Percentiles rank a stretch among this genome's conserved stretches.
Evolutionary conservation across 2,888 invertebrate genomes (phyloP).

Genomic region (Agapetus fuscipes): DNA sequence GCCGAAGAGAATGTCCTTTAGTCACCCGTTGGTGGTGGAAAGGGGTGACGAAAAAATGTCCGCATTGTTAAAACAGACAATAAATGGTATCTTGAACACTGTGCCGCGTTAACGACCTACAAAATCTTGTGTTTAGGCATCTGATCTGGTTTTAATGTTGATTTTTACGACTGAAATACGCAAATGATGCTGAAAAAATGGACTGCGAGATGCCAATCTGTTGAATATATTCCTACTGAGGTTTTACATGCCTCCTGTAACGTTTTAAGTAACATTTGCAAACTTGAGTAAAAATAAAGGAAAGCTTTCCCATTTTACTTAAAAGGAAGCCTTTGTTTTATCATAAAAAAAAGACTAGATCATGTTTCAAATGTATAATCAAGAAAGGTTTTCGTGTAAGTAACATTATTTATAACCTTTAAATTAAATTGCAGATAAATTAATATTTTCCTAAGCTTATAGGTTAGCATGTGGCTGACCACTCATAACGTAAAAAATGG

Average conservation of each 20-base stretch:
- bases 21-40: slow-evolving; percentile 9
- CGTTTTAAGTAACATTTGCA: too few species aligned
- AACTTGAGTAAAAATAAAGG: too few species aligned
- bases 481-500: too few species aligned
- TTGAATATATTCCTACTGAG: too few species aligned
- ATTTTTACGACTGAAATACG: neutral
- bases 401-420: neutral
- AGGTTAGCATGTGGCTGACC: too few species aligned
- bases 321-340: too few species aligned
- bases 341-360: too few species aligned
- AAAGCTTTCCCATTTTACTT: too few species aligned
- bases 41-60: slow-evolving; percentile 12
- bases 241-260: too few species aligned
- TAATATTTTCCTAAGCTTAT: neutral
- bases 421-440: neutral
- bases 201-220: neutral
- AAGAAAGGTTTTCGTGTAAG: neutral
- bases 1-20: slow-evolving; percentile 10
- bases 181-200: neutral
- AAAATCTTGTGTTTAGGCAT: slow-evolving; percentile 2
- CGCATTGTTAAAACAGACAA: slow-evolving; percentile 8
- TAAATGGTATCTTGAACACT: slow-evolving; percentile 6
- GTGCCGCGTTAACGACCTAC: slow-evolving; percentile 6
- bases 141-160: neutral
- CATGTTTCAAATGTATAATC: too few species aligned